These are phyloP conservation scores for Mimumesa dahlbomi DNA, from an alignment of 2,888 invertebrate genomes.

Conservation along the genomic window DNA sequence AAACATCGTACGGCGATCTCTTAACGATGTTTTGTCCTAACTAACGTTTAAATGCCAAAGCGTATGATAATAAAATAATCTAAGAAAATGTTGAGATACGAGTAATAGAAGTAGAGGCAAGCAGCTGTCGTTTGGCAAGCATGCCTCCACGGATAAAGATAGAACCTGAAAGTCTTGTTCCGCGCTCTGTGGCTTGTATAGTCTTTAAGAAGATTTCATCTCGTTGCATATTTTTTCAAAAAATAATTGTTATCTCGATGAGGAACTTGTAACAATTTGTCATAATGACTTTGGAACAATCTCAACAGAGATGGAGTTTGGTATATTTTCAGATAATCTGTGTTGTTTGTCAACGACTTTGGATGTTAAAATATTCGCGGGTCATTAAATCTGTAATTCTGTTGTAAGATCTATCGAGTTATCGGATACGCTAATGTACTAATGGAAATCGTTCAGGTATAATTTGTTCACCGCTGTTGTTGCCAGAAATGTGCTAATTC, in stretches of 20 bases:
- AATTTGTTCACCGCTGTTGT: background rate
- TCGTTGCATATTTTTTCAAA: background rate
- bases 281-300: no score
- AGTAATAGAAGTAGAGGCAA: constrained; percentile 62
- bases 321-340: background rate
- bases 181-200: constrained; percentile 41
- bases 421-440: background rate
- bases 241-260: no score
- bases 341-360: no score
- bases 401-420: no score
- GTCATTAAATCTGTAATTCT: background rate
- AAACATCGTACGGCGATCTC: no score
- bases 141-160: constrained; percentile 66
- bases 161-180: constrained; percentile 60
- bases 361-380: background rate
- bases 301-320: no score
- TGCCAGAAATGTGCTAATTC: background rate
- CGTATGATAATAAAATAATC: constrained; percentile 36
- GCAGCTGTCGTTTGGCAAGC: constrained; percentile 69
- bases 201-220: constrained; percentile 36
- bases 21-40: background rate
- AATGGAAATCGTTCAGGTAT: background rate
- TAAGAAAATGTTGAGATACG: constrained; percentile 55
- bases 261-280: no score
- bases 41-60: background rate